Evolutionary conservation across 92 coral and sea anemone genomes (phyloP), one percentile per base, ranked within the genome.

Genomic region (Palythoa heliodiscus): DNA sequence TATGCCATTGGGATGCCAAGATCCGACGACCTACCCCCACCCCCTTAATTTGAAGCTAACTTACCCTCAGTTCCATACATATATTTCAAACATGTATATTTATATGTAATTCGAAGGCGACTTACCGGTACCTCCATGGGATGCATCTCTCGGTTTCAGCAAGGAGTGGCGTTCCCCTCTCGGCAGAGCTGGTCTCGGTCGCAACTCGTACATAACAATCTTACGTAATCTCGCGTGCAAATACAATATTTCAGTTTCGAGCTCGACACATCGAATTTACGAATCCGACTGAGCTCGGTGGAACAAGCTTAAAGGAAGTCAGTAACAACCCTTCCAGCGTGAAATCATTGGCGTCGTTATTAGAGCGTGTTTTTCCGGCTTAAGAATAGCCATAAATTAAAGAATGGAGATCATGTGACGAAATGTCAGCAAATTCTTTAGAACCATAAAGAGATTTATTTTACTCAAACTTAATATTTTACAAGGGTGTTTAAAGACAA

Each of bases 1-100:
- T 94, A 94, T 64, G 95, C 98, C 48, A 92, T 94, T 82, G 98
- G 95, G 10, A 89, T 90, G 84, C 85, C 95, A 77, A 87, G 98
- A 66, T 94, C 98, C 20, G 95, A 94, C 71, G 93, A 94, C 69
- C 69, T 94, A 7, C 87, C 90, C 50, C 19, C 74, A 11, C 86
- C 95, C 22, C 86, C 91, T 0, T 92, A 70, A 69, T 39, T 37
- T 7, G 50, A 77, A 35, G 69, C 68, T 17, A 19, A 14, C 12
- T 58, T 58, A 7, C 19, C 20, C 20, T 58, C 17, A 13, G 5
- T 5, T 58, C 35, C 22, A 58, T 19, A 11, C 19, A 43, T 58
- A 11, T 14, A 58, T 14, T 58, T 58, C 64, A 58, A 58, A 58
- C 5, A 19, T 11, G 17, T 1, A 43, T 43, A 43, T 43, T 43